Conservation (phyloP, 2,888 invertebrate species). For the Adineta ricciae region DNA sequence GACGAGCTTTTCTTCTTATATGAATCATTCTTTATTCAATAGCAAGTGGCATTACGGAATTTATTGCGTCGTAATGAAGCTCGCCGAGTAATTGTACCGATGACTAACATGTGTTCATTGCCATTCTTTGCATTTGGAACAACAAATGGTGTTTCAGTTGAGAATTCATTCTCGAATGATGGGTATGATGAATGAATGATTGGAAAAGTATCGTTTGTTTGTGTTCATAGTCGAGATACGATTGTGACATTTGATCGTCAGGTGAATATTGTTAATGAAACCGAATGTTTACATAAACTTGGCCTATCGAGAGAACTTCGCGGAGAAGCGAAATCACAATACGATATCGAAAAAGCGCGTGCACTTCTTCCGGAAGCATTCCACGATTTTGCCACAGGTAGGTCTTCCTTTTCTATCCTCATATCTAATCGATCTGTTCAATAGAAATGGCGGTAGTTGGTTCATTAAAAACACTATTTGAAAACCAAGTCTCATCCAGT, state of each 20-base stretch:
- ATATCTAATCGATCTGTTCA: too few relatives aligned
- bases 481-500: neutral
- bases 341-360: neutral
- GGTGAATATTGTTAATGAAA: neutral
- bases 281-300: conserved; percentile 10
- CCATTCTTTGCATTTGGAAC: conserved; percentile 22
- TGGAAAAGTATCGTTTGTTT: neutral
- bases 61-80: conserved; percentile 23
- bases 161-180: conserved; percentile 24
- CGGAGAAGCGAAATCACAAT: neutral
- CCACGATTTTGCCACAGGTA: neutral
- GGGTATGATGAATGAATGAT: neutral
- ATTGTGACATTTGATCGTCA: neutral
- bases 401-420: too few relatives aligned
- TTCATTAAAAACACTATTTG: neutral
- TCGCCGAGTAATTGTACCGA: neutral
- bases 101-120: conserved; percentile 17
- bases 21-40: neutral
- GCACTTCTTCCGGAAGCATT: neutral
- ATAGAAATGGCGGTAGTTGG: neutral
- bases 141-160: conserved; percentile 12
- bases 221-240: neutral
- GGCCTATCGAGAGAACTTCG: neutral
- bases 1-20: neutral
- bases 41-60: conserved; percentile 22